Percentiles rank a stretch among this genome's conserved stretches.
These are phyloP conservation scores for Celastrina argiolus DNA, from an alignment of 2,888 invertebrate species.

Conservation along the genomic window DNA sequence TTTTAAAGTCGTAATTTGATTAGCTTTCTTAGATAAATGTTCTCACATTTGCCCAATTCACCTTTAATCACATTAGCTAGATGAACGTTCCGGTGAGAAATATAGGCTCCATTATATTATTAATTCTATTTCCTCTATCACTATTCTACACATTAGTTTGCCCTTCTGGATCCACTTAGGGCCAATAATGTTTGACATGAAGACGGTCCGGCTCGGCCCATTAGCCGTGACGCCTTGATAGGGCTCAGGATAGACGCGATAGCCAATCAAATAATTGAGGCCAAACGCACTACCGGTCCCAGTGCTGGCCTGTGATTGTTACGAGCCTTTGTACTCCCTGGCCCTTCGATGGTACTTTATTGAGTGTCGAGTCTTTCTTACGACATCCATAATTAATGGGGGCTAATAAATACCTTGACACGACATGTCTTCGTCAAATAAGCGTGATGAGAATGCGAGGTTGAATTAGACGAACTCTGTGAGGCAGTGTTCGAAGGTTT, in stretches of 20 bases:
- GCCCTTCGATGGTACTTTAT: not conserved
- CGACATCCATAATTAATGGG: not conserved
- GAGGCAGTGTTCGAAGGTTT: no score
- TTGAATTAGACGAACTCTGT: no score
- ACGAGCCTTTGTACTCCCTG: not conserved
- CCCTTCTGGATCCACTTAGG: constrained; percentile 36
- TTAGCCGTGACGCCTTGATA: constrained; percentile 42
- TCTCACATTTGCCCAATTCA: not conserved
- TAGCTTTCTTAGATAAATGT: not conserved
- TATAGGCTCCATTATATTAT: constrained; percentile 3
- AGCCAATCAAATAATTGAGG: constrained; percentile 70
- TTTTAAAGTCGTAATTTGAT: no score
- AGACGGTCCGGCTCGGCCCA: constrained; percentile 38
- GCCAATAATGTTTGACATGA: constrained; percentile 39
- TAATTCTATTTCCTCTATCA: constrained; percentile 15
- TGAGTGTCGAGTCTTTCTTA: not conserved
- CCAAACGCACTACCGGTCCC: constrained; percentile 42
- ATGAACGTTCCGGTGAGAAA: not conserved
- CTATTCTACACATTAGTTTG: constrained; percentile 28
- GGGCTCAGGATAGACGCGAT: constrained; percentile 47
- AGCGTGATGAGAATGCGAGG: constrained; percentile 8
- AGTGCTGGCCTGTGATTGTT: constrained; percentile 13
- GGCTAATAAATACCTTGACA: not conserved
- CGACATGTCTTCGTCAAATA: not conserved
- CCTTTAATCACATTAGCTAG: not conserved